phyloP scores from a whole-genome alignment of 1,140 invertebrate genomes.

The Procambarus virginalis region DNA sequence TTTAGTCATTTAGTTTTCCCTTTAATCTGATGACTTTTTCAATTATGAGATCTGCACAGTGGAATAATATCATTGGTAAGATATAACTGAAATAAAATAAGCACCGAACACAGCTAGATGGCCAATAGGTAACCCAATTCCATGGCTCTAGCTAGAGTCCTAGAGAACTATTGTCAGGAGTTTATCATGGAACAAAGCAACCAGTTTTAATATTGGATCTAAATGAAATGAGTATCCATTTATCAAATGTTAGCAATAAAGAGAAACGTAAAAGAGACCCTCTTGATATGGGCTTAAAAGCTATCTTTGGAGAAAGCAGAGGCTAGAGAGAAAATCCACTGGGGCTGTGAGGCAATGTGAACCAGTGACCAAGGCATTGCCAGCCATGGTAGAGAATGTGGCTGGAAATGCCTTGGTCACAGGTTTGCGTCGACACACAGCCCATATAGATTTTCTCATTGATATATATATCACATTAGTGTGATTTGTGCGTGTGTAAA shows the following conservation, averaged over 20 bases:
- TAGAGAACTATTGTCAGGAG: neutral
- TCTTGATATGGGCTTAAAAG: neutral
- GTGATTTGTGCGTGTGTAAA: neutral
- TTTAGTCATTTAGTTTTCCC: too few species aligned
- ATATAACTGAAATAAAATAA: neutral
- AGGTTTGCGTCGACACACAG: too few species aligned
- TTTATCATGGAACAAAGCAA: neutral
- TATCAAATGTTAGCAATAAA: neutral
- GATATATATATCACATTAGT: too few species aligned
- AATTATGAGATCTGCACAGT: neutral
- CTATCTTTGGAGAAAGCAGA: too few species aligned
- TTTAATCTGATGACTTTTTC: neutral
- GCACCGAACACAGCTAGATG: neutral
- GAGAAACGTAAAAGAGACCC: neutral
- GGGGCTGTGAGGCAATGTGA: too few species aligned
- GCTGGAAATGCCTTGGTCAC: too few species aligned
- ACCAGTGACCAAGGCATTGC: too few species aligned
- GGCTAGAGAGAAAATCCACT: too few species aligned
- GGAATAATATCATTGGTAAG: neutral
- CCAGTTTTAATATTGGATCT: too few species aligned
- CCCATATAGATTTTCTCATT: too few species aligned
- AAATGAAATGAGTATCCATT: neutral
- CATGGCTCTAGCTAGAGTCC: neutral
- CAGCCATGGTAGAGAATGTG: too few species aligned
- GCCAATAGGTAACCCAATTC: neutral